phyloP scores from a whole-genome alignment of 2,888 invertebrate genomes.

The Drosophila meridiana region DNA sequence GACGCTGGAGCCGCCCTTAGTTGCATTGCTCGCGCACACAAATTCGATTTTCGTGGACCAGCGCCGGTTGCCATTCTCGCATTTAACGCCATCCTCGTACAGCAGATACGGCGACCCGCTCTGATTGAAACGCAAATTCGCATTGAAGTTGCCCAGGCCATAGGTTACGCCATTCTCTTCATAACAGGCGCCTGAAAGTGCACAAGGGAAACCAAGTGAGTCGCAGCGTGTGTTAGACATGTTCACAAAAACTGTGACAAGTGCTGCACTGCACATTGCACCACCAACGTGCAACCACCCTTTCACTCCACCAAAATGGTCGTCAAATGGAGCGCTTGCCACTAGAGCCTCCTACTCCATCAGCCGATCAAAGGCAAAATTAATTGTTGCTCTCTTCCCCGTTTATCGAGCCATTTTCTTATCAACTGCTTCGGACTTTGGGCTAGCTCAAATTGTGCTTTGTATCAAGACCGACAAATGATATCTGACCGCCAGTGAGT shows the following conservation, averaged over 20 bases:
- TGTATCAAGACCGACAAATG: background rate
- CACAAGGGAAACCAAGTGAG: slow-evolving; percentile 31
- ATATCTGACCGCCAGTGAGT: background rate
- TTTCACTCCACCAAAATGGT: background rate
- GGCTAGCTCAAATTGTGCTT: background rate
- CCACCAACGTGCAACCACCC: background rate
- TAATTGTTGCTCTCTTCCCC: slow-evolving; percentile 47
- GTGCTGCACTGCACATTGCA: background rate
- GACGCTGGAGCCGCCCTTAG: slow-evolving; percentile 60
- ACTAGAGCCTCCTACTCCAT: slow-evolving; percentile 31
- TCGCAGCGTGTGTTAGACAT: slow-evolving; percentile 18
- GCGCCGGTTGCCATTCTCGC: slow-evolving; percentile 50
- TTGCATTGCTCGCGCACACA: slow-evolving; percentile 82
- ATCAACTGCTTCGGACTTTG: background rate
- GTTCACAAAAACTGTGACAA: slow-evolving; percentile 24
- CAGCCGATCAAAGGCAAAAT: slow-evolving; percentile 42
- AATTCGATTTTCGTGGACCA: slow-evolving; percentile 85
- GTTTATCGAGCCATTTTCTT: slow-evolving; percentile 12
- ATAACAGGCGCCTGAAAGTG: slow-evolving; percentile 82
- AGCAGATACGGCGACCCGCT: slow-evolving; percentile 84
- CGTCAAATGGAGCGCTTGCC: slow-evolving; percentile 29
- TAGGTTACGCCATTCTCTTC: slow-evolving; percentile 73
- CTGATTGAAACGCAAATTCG: slow-evolving; percentile 83
- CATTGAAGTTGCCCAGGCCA: slow-evolving; percentile 81
- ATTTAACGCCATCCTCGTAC: slow-evolving; percentile 82